Evolutionary conservation across 2,113 vertebrate species (phyloP), one percentile per base, ranked within the genome.

Genomic region (Hiodon tergisus): DNA sequence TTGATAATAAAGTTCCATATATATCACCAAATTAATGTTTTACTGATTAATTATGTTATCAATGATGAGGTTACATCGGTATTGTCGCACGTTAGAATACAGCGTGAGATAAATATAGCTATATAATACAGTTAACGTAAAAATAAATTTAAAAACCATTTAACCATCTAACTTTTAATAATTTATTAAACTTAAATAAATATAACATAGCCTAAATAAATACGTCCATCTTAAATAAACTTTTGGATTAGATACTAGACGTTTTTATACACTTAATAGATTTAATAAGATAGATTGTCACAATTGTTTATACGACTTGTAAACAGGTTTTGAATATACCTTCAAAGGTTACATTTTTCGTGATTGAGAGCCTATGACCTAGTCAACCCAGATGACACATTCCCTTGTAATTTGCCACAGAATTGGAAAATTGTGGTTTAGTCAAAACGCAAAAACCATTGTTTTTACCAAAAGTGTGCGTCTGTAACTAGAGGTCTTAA

Each of bases 1-100:
- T 61, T 63, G n/a, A 73, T 73, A 52, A 47, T n/a, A 50, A 63
- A 13, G 60, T 61, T 73, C n/a, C 59, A 52, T 48, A 63, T 50
- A 59, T 73, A 63, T 50, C 46, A 48, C 10, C 31, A 31, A 31
- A 31, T 31, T 31, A 31, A 31, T 31, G 31, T 31, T 31, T 31
- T 31, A 31, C 31, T 31, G 31, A 31, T 31, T 31, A 31, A 31
- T 31, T 31, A 31, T 73, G 71, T 31, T 31, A 31, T 31, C 31
- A 62, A 50, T 61, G 71, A 53, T 63, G 48, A 63, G 50, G 48
- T 73, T 61, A 62, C 59, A 73, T 63, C 10, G 60, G 61, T 8
- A 13, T 31, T 14, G 47, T 50, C 59, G 59, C 59, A 73, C 50
- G 17, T 46, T 61, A 52, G 14, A 61, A 60, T 14, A 61, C 71